Evolutionary conservation across 2,888 invertebrate genomes (phyloP).

Genomic region (Nomada flava): DNA sequence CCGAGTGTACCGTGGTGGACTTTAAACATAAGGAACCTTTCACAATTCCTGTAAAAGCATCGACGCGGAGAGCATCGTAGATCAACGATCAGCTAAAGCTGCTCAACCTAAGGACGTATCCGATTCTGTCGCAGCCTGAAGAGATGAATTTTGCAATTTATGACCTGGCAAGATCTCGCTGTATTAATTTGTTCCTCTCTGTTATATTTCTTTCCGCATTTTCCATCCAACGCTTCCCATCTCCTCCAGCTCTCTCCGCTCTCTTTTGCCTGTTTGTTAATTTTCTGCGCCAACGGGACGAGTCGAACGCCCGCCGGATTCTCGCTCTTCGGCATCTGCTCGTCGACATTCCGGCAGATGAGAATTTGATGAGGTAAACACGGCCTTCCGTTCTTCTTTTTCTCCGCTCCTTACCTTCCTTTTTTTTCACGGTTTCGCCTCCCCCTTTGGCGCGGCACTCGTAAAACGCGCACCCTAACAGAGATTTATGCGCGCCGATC

Average conservation of each 20-base stretch:
- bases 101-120: conserved; percentile 60
- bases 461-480: conserved; percentile 49
- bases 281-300: conserved; percentile 60
- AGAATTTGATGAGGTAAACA: conserved; percentile 78
- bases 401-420: conserved; percentile 49
- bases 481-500: conserved; percentile 73
- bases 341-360: conserved; percentile 68
- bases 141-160: conserved; percentile 76
- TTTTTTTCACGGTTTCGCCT: conserved; percentile 26
- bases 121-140: conserved; percentile 46
- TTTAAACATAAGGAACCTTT: neutral
- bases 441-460: conserved; percentile 46
- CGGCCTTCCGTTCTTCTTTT: conserved; percentile 56
- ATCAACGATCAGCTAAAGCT: conserved; percentile 41
- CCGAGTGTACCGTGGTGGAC: too few species aligned
- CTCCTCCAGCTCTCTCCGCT: conserved; percentile 31
- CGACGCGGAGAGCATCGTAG: neutral
- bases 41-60: conserved; percentile 4
- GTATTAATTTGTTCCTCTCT: conserved; percentile 35
- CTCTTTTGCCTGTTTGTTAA: conserved; percentile 66
- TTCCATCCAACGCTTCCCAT: too few species aligned
- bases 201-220: conserved; percentile 7
- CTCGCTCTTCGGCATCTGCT: conserved; percentile 1
- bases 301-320: conserved; percentile 29
- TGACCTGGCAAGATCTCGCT: conserved; percentile 50